phyloP scores from a whole-genome alignment of 2,113 vertebrate species.

The Beaufortia kweichowensis region DNA sequence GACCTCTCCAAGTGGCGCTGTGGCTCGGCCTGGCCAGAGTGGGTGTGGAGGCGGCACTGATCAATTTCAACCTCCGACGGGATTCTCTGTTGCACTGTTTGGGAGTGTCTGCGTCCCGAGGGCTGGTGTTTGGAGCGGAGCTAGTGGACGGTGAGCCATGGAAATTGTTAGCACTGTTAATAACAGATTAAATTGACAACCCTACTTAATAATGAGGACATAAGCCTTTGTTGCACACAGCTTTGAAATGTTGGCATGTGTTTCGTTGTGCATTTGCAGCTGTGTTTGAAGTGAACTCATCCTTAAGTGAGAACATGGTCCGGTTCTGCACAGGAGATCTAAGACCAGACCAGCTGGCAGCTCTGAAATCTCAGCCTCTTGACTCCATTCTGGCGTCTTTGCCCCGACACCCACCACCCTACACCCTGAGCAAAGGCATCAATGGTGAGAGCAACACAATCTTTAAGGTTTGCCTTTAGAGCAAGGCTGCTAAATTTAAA shows the following conservation, averaged over 20 bases:
- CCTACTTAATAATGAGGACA: too few species aligned
- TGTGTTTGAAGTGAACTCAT: slow-evolving; percentile 76
- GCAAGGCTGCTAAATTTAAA: not conserved
- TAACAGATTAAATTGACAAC: too few species aligned
- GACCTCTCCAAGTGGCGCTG: slow-evolving; percentile 84
- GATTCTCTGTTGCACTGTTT: slow-evolving; percentile 85
- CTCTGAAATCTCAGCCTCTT: slow-evolving; percentile 70
- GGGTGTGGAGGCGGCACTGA: slow-evolving; percentile 83
- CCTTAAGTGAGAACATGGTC: slow-evolving; percentile 77
- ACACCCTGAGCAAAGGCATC: slow-evolving; percentile 73
- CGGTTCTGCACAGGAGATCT: slow-evolving; percentile 80
- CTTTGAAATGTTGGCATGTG: not conserved
- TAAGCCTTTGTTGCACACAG: not conserved
- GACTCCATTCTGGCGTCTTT: slow-evolving; percentile 75
- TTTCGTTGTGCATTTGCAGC: slow-evolving; percentile 64
- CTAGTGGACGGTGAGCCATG: slow-evolving; percentile 75
- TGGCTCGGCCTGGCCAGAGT: slow-evolving; percentile 88
- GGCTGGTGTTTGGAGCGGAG: slow-evolving; percentile 83
- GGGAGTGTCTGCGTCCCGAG: slow-evolving; percentile 77
- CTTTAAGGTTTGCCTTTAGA: not conserved
- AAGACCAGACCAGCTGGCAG: slow-evolving; percentile 62
- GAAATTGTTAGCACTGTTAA: too few species aligned
- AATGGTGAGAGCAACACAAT: slow-evolving; percentile 72
- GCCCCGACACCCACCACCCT: slow-evolving; percentile 61
- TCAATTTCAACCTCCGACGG: slow-evolving; percentile 84